Evolutionary conservation across 1,140 invertebrate species (phyloP), one percentile per base, ranked within the genome.

Genomic region (Drosophila ficusphila): DNA sequence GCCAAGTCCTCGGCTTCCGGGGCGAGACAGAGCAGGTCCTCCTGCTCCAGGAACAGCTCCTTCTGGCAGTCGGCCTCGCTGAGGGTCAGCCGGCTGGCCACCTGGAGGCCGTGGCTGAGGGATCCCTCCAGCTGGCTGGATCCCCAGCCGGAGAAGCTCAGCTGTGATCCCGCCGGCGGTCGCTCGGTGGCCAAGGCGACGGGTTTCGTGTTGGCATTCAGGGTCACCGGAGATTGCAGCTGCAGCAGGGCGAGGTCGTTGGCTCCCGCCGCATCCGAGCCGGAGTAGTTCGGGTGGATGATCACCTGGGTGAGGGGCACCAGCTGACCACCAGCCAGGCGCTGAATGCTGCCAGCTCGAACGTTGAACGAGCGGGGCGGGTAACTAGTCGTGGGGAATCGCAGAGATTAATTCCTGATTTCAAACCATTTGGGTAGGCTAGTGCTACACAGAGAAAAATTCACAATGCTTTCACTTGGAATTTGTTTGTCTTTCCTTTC

Each of bases 281-380:
- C 33, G 36, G 64, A 42, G 44, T 79, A 90, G 2, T 47, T 38
- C 11, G 46, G 38, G 38, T 90, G 89, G 11, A 89, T 73, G 8
- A 82, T 39, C 18, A 91, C 72, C 16, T 56, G 23, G 1, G 70
- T 60, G 4, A 90, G 19, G 5, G 70, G 33, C 4, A 67, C 18
- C 42, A 91, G 36, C 23, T 86, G 70, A 0, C 90, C 90, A 5
- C 86, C 90, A 6, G 49, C 48, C 8, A 75, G 9, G 0, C 89
- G 90, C 44, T 91, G 90, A 23, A 90, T 73, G 57, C 90, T 91
- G 39, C 90, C 90, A 0, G 39, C 71, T 4, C 90, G 86, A 0
- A 90, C 44, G 9, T 51, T 38, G 11, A 64, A 90, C 11, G 29
- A 76, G 5, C 49, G 46, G 0, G 76, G n/a, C 2, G 90, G 90